Percentiles rank a stretch among this genome's conserved stretches.
phyloP scores from a whole-genome alignment of 2,113 vertebrate genomes.

The Oostethus manadensis region DNA sequence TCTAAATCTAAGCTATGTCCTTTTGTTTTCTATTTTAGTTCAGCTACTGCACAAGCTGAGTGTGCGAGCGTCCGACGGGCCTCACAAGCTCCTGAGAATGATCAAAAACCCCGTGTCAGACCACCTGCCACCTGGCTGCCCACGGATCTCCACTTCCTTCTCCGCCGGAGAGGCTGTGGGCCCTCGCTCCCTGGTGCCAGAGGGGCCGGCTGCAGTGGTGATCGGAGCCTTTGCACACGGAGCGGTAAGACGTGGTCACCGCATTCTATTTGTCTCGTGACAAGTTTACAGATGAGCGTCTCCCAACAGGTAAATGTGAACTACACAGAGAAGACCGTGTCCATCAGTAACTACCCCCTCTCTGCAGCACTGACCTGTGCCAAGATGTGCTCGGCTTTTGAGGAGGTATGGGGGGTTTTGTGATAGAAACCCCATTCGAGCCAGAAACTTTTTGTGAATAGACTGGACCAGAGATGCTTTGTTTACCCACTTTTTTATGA shows the following conservation, averaged over 20 bases:
- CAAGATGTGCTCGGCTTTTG: conserved; percentile 93
- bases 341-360: conserved; percentile 95
- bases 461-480: conserved; percentile 3
- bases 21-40: conserved; percentile 67
- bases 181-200: conserved; percentile 77
- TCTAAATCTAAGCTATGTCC: neutral
- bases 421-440: conserved; percentile 62
- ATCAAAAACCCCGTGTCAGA: conserved; percentile 94
- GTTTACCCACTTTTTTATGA: neutral
- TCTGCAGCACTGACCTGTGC: conserved; percentile 93
- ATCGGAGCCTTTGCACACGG: conserved; percentile 95
- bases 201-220: conserved; percentile 82
- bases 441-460: conserved; percentile 8
- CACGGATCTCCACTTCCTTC: conserved; percentile 85
- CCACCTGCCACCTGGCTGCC: conserved; percentile 88
- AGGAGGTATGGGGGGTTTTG: conserved; percentile 88
- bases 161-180: conserved; percentile 68
- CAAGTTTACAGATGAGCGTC: neutral
- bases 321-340: conserved; percentile 87
- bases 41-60: conserved; percentile 96
- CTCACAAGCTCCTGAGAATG: conserved; percentile 88
- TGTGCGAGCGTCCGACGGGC: conserved; percentile 90
- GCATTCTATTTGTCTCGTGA: neutral
- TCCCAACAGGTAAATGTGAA: conserved; percentile 80
- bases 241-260: conserved; percentile 69